Base-by-base conservation (phyloP, 2,113 vertebrate species). In the Ibidorhyncha struthersii region DNA sequence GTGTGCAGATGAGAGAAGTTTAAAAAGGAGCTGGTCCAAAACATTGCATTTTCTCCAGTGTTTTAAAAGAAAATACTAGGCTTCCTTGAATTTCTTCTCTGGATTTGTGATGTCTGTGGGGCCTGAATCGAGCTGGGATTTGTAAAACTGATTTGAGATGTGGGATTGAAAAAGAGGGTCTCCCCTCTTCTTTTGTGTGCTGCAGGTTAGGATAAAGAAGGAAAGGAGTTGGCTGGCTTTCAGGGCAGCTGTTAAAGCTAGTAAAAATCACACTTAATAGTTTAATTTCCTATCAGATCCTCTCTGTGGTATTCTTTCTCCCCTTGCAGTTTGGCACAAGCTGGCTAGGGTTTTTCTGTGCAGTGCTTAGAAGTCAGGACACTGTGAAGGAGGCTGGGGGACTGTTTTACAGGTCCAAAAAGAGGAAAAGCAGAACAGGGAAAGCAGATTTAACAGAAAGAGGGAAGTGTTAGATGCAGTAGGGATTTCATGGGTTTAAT, bases 401-500 rank as follows among this genome's bases (percentile, higher is more conserved):
- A 97, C 98, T 98, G 98, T 98, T 98, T 98, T 98, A 98, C 97
- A 98, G 96, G 41, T 97, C 97, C 96, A 82, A 94, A 96, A 84
- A 83, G 97, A 98, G 97, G 97, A 98, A 98, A 98, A 98, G 97
- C 97, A 96, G 69, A 91, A 52, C 14, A 49, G 92, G 93, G 65
- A 97, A 76, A 98, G 98, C 97, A 98, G 94, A 98, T 98, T 81
- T 98, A 98, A 98, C 97, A 98, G 98, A 98, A 98, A 97, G 91
- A 96, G 89, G 96, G 98, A 99, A 98, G 98, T 98, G 89, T 96
- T 98, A 98, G 98, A 98, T 96, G 95, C 97, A 92, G 96, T 94
- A 98, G 96, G 98, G 98, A 98, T 98, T 98, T 98, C 89, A 25
- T 34, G 43, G 97, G 98, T 98, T 99, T 98, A 98, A 98, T 98